These are phyloP conservation scores for Agelas oroides DNA, from an alignment of 37 sponge, comb jelly and placozoan genomes.

Conservation along the genomic window DNA sequence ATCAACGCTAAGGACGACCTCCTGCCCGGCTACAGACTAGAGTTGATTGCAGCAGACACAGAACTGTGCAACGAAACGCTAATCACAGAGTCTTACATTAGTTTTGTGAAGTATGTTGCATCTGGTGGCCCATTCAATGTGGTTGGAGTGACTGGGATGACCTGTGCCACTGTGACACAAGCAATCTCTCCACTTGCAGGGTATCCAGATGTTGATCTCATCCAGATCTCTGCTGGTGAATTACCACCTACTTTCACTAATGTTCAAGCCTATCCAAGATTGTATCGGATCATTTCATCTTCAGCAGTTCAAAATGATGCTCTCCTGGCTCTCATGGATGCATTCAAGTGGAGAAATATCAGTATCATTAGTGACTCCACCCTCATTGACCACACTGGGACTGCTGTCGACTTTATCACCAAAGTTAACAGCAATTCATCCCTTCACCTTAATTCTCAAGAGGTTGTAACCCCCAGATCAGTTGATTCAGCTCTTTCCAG, in stretches of 20 bases:
- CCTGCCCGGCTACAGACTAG: constrained; percentile 31
- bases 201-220: background rate
- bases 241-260: constrained; percentile 10
- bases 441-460: too few species aligned
- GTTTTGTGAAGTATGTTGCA: constrained; percentile 6
- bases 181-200: constrained; percentile 11
- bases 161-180: constrained; percentile 28
- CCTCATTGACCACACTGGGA: background rate
- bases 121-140: background rate
- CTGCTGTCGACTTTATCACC: too few species aligned
- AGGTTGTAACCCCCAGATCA: too few species aligned
- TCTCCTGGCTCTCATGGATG: constrained; percentile 31
- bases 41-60: constrained; percentile 16
- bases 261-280: background rate
- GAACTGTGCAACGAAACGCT: background rate
- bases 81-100: background rate
- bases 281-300: constrained; percentile 15
- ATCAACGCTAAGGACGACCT: constrained; percentile 26
- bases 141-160: constrained; percentile 35
- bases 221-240: constrained; percentile 28
- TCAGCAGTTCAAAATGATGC: constrained; percentile 14
- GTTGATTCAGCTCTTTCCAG: too few species aligned
- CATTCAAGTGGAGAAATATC: constrained; percentile 22
- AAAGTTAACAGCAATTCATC: too few species aligned
- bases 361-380: background rate